Evolutionary conservation across 1,140 invertebrate genomes (phyloP).

Genomic region (Heterodera schachtii): DNA sequence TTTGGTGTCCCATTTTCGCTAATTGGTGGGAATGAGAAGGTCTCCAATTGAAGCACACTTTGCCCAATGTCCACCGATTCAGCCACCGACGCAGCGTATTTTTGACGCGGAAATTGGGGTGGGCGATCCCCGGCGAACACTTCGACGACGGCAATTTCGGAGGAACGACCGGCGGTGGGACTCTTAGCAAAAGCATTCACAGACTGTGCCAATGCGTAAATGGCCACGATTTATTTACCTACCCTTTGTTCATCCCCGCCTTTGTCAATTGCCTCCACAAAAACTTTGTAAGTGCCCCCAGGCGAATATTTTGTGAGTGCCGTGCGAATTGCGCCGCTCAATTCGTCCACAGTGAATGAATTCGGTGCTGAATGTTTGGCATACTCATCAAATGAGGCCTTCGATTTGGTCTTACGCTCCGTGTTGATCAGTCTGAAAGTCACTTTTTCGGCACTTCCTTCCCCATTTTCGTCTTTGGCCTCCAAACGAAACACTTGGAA

Average conservation of each 20-base stretch:
- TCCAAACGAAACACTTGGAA: constrained; percentile 57
- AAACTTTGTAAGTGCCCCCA: constrained; percentile 57
- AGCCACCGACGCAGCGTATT: constrained; percentile 46
- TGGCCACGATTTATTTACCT: background rate
- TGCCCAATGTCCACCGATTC: constrained; percentile 55
- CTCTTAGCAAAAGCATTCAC: constrained; percentile 20
- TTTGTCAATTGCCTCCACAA: constrained; percentile 54
- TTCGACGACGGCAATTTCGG: constrained; percentile 59
- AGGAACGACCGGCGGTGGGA: background rate
- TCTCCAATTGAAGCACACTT: constrained; percentile 57
- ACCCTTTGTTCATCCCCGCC: background rate
- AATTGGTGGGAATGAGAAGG: constrained; percentile 6
- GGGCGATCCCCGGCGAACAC: constrained; percentile 56
- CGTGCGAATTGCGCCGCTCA: constrained; percentile 57
- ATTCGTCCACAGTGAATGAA: constrained; percentile 53
- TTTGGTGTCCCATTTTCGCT: background rate
- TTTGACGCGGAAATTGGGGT: constrained; percentile 56
- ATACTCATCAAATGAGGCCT: background rate
- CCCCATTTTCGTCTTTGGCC: constrained; percentile 59
- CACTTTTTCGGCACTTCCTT: constrained; percentile 55
- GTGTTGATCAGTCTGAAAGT: constrained; percentile 61
- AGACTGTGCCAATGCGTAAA: background rate
- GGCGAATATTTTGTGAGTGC: constrained; percentile 45
- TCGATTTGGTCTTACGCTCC: constrained; percentile 51
- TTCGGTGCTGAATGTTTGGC: constrained; percentile 54